phyloP scores from a whole-genome alignment of 2,797 vertebrate genomes.

The Triplophysa bombifrons region DNA sequence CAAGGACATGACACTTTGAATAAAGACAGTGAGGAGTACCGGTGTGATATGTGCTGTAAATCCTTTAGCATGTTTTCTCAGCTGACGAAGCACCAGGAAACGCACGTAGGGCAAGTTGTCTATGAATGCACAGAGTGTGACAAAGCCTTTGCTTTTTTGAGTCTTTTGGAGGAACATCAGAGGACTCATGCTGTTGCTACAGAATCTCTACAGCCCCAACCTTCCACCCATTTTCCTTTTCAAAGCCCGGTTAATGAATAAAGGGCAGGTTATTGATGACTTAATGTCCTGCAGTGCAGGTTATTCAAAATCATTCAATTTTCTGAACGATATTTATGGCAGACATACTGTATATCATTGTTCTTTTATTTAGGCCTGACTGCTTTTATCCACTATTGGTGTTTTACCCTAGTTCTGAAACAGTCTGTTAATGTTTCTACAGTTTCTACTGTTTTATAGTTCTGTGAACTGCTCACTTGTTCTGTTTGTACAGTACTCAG shows the following conservation, averaged over 20 bases:
- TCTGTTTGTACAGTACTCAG: slow-evolving; percentile 35
- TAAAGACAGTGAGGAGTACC: slow-evolving; percentile 59
- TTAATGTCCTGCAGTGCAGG: slow-evolving; percentile 23
- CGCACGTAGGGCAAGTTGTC: slow-evolving; percentile 80
- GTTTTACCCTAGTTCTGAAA: slow-evolving; percentile 35
- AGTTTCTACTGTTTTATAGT: slow-evolving; percentile 5
- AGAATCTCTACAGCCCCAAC: slow-evolving; percentile 47
- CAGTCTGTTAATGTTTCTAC: slow-evolving; percentile 11
- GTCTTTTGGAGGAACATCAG: slow-evolving; percentile 79
- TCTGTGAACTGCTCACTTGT: slow-evolving; percentile 31
- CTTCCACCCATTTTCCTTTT: slow-evolving; percentile 43
- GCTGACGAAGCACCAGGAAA: slow-evolving; percentile 78
- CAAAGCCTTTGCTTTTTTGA: slow-evolving; percentile 81
- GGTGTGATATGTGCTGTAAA: slow-evolving; percentile 83
- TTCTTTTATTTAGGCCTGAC: slow-evolving; percentile 3
- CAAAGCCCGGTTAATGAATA: slow-evolving; percentile 40
- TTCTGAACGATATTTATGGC: slow-evolving; percentile 39
- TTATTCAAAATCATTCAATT: slow-evolving; percentile 49
- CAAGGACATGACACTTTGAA: slow-evolving; percentile 63
- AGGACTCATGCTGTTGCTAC: slow-evolving; percentile 65
- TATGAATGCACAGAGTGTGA: slow-evolving; percentile 85
- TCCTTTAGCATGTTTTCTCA: slow-evolving; percentile 70
- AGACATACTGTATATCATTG: slow-evolving; percentile 14
- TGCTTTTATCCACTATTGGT: slow-evolving; percentile 30
- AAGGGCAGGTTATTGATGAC: slow-evolving; percentile 19